Percentiles rank a stretch among this genome's conserved stretches.
phyloP scores from a whole-genome alignment of 1,140 invertebrate genomes.

The Ceratoteleas bidentatus region DNA sequence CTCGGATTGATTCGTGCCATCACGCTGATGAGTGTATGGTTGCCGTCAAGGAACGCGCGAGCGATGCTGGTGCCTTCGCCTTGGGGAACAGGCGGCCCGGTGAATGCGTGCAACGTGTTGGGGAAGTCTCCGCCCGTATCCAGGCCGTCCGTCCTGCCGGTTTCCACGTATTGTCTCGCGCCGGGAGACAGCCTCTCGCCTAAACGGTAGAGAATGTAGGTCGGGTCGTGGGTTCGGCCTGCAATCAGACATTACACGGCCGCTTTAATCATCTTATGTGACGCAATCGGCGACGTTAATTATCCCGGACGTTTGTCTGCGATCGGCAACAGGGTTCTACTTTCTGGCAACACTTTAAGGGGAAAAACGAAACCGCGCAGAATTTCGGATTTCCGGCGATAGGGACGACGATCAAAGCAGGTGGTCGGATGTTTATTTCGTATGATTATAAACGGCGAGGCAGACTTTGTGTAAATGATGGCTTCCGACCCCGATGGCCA shows the following conservation, averaged over 20 bases:
- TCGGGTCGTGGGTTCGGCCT: conserved; percentile 93
- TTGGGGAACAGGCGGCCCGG: conserved; percentile 87
- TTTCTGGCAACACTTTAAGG: no score
- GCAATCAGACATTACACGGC: conserved; percentile 69
- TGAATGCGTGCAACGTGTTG: conserved; percentile 88
- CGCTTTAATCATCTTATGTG: conserved; percentile 10
- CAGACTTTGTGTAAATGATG: no score
- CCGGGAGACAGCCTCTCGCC: conserved; percentile 87
- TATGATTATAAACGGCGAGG: no score
- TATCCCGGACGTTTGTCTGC: no score
- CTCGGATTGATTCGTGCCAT: conserved; percentile 95
- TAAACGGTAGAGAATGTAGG: conserved; percentile 90
- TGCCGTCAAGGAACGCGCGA: conserved; percentile 94
- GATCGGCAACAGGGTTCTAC: no score
- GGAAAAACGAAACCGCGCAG: no score
- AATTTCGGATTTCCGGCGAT: not conserved
- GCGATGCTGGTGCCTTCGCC: conserved; percentile 90
- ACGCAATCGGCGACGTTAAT: not conserved
- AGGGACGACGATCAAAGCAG: no score
- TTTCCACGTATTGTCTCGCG: conserved; percentile 91
- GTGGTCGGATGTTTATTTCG: no score
- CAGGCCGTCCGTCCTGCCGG: conserved; percentile 87
- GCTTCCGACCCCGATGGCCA: no score
- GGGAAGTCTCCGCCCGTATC: conserved; percentile 83
- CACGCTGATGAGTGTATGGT: conserved; percentile 93